Evolutionary conservation across 1,140 invertebrate genomes (phyloP), one percentile per base, ranked within the genome.

Genomic region (Drosophila lini): DNA sequence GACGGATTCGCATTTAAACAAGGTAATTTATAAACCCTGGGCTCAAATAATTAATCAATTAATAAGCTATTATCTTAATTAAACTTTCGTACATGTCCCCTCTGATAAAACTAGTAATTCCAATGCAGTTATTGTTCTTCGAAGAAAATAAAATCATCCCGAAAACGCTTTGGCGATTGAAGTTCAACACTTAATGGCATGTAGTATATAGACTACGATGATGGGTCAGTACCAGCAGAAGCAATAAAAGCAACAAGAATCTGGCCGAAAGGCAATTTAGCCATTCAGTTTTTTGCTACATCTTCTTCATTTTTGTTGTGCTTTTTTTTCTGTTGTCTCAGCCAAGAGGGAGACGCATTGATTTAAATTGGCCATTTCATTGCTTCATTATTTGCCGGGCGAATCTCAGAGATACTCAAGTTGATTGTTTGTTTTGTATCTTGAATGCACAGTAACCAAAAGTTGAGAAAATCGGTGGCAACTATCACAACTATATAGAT

Each of bases 281-380:
- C 42, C 56, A 78, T 78, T 78, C 40, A 67, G 62, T 55, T 68
- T 57, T 36, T 32, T 28, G n/a, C 13, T 5, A 16, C 56, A 59
- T 22, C 58, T 60, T 48, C 57, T 34, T 59, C 55, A 57, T 61
- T 61, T 44, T 25, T 8, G 31, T 31, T 63, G 48, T 32, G n/a
- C 9, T 15, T 9, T n/a, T n/a, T 48, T 48, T 41, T 53, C 25
- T 42, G 32, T 25, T 71, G 67, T 71, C 65, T 71, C 31, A 45
- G 45, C 61, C 28, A 67, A 67, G 28, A 67, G 44, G 59, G 41
- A 67, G 58, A 47, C 56, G 70, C 80, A 82, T 82, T 82, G 80
- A 82, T 82, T 82, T 82, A 82, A 82, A 82, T 83, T 82, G 80
- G 75, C 63, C 80, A 83, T 82, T 82, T 82, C 80, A 82, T 82